Conservation (phyloP, 2,797 vertebrate species). For the Karalla daura region DNA sequence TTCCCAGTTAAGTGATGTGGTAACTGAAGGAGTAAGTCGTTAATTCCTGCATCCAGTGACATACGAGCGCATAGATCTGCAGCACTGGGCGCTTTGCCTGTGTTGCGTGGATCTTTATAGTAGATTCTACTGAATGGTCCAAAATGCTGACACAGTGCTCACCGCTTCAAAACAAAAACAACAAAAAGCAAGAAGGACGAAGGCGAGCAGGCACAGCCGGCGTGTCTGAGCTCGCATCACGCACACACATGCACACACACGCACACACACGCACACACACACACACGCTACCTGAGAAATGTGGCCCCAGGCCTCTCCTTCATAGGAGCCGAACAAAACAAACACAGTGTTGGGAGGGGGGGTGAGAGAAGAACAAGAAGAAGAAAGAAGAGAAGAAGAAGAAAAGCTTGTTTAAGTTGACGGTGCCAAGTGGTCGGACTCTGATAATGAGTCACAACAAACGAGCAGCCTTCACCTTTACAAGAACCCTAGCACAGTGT, state of each 20-base stretch:
- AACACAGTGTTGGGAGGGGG: no score
- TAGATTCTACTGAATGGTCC: no score
- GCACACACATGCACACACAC: constrained; percentile 15
- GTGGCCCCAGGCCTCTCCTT: constrained; percentile 40
- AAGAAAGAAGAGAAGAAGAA: constrained; percentile 18
- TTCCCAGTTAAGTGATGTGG: no score
- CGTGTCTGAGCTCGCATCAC: constrained; percentile 47
- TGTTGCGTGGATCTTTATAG: no score
- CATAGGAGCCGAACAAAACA: constrained; percentile 11
- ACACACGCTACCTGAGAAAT: constrained; percentile 39
- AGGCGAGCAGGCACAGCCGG: constrained; percentile 13
- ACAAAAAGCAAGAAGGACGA: constrained; percentile 12
- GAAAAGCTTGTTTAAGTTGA: constrained; percentile 12
- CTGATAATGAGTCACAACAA: constrained; percentile 7
- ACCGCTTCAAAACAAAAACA: constrained; percentile 44
- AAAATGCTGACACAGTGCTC: constrained; percentile 17
- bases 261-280: constrained; percentile 7
- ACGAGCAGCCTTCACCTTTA: not conserved
- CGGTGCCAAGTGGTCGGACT: not conserved
- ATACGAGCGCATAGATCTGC: no score
- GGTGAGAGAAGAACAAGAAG: no score
- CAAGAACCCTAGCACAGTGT: not conserved
- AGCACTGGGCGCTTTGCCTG: no score
- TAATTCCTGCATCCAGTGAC: no score
- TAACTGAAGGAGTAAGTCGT: no score